Evolutionary conservation across 35 echinoderm and acorn worm species (phyloP), one percentile per base, ranked within the genome.

Genomic region (Hemicentrotus pulcherrimus): DNA sequence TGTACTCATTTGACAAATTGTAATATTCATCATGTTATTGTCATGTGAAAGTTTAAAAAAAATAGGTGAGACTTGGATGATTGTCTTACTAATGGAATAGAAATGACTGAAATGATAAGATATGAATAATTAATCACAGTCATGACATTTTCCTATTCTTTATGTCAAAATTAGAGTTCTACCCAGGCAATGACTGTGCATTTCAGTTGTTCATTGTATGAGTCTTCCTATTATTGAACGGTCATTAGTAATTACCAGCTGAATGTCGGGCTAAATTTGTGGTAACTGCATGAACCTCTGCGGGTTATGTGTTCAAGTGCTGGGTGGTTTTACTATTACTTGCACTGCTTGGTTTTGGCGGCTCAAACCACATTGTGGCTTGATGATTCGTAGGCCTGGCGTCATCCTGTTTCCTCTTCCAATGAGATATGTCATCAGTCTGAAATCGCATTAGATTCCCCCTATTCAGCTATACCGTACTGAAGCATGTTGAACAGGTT

Each of bases 341-440:
- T 90, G 88, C 32, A 13, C 88, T 47, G 32, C 31, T n/a, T 33
- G 32, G 46, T 33, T 90, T 47, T 90, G 32, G 32, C 32, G 88
- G 88, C 88, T 22, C 24, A 78, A 90, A 90, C 85, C 59, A 47
- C 85, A 94, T 86, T 94, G 91, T 58, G 91, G 91, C 91, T 93
- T 93, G 91, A 93, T 93, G 91, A 93, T 47, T 93, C 91, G 91
- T 93, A 50, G 91, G 47, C 91, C 48, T 93, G 91, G 91, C 91
- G 91, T 93, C 91, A 31, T 47, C 48, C 91, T 31, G 48, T 93
- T 93, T 93, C 91, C 91, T 93, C 91, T 58, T 93, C 30, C 32
- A 93, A 93, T 93, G 91, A 47, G 48, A 93, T 93, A 93, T 93
- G 91, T 93, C 91, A 93, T 93, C 91, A n/a, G 46, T 55, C 91